These are phyloP conservation scores for Iselma pallidipennis DNA, from an alignment of 2,888 invertebrate species.

Conservation along the genomic window DNA sequence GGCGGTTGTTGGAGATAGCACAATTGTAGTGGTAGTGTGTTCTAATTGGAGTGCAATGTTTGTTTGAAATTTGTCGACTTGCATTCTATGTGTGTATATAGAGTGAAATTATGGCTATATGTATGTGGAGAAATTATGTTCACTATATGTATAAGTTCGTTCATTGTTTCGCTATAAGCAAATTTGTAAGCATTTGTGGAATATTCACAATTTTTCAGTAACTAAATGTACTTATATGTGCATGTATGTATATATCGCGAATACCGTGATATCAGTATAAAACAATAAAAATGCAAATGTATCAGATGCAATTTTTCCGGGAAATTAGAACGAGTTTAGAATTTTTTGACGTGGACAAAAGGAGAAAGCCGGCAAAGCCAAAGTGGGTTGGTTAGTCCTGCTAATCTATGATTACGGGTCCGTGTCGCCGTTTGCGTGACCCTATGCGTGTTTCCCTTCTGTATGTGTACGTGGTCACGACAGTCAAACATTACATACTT, in stretches of 20 bases:
- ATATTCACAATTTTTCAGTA: not conserved
- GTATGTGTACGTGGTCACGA: conserved; percentile 46
- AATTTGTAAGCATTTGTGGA: too few species aligned
- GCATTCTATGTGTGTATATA: not conserved
- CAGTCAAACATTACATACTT: conserved; percentile 45
- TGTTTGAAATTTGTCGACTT: not conserved
- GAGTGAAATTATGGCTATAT: not conserved
- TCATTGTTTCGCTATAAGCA: too few species aligned
- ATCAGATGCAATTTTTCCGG: conserved; percentile 18
- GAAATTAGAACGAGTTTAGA: conserved; percentile 21
- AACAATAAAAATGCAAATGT: conserved; percentile 21
- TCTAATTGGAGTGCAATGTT: not conserved
- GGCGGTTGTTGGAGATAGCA: not conserved
- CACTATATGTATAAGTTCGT: too few species aligned
- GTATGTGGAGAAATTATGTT: not conserved
- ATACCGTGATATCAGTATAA: conserved; percentile 16
- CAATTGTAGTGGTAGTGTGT: not conserved
- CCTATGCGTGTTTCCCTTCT: conserved; percentile 39
- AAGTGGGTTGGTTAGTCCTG: conserved; percentile 32
- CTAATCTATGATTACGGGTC: conserved; percentile 49
- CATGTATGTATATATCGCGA: conserved; percentile 18
- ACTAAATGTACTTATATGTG: conserved; percentile 1
- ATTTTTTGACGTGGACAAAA: not conserved
- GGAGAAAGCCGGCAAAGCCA: conserved; percentile 7
- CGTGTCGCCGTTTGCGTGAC: conserved; percentile 46